phyloP scores from a whole-genome alignment of 2,888 invertebrate genomes.

The Ischnura elegans region DNA sequence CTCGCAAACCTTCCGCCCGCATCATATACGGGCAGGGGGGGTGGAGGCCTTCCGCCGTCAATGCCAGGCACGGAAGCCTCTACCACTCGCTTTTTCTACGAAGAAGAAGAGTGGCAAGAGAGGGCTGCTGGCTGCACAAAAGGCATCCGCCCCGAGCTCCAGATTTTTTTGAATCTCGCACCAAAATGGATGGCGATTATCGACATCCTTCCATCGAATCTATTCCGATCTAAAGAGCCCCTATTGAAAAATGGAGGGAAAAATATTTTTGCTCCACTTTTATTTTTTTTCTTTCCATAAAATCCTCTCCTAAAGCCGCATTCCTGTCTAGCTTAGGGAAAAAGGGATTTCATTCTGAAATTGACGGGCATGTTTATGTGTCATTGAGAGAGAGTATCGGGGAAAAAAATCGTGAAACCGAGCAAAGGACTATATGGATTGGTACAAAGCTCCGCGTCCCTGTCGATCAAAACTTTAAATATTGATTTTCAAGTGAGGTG shows the following conservation, averaged over 20 bases:
- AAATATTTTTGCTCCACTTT: background rate
- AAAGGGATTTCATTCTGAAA: background rate
- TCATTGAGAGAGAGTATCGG: background rate
- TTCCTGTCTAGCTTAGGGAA: background rate
- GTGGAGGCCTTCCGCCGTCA: background rate
- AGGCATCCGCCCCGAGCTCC: background rate
- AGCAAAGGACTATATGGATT: background rate
- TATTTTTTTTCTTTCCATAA: background rate
- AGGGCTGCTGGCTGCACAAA: background rate
- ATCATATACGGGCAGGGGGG: background rate
- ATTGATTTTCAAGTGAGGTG: background rate
- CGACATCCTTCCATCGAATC: conserved; percentile 16
- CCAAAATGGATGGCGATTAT: conserved; percentile 11
- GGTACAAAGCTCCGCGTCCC: background rate
- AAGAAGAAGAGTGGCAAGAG: background rate
- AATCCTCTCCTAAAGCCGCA: background rate
- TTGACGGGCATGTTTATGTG: conserved; percentile 6
- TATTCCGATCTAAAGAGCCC: background rate
- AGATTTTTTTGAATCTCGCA: conserved; percentile 24
- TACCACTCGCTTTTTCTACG: background rate
- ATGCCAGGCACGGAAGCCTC: background rate
- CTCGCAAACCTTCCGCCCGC: background rate
- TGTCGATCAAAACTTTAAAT: background rate
- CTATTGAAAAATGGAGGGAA: background rate
- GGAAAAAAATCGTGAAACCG: background rate